These are phyloP conservation scores for Pachycephus smyrnensis DNA, from an alignment of 2,888 invertebrate species.

Conservation along the genomic window DNA sequence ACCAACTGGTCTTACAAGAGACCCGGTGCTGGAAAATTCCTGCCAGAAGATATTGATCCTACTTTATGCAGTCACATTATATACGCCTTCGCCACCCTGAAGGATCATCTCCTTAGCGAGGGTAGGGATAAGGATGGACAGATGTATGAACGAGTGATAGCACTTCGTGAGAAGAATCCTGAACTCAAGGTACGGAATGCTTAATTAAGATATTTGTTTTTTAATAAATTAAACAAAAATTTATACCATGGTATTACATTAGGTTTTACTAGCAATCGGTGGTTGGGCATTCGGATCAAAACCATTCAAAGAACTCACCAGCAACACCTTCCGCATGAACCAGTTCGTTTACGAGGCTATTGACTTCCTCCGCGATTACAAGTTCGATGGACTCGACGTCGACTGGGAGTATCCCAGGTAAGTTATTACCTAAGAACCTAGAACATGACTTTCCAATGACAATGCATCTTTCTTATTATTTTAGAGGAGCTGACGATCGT, in stretches of 20 bases:
- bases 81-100: conserved; percentile 93
- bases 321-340: conserved; percentile 93
- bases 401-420: conserved; percentile 94
- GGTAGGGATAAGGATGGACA: conserved; percentile 85
- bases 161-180: conserved; percentile 88
- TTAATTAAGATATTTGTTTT: background rate
- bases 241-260: conserved; percentile 31
- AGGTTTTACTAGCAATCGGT: conserved; percentile 89
- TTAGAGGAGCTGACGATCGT: conserved; percentile 86
- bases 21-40: conserved; percentile 88
- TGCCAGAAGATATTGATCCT: conserved; percentile 89
- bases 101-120: conserved; percentile 85
- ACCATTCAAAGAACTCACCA: conserved; percentile 92
- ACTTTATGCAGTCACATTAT: conserved; percentile 94
- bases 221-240: background rate
- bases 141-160: conserved; percentile 87
- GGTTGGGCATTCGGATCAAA: conserved; percentile 98
- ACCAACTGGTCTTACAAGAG: conserved; percentile 97
- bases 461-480: conserved; percentile 7
- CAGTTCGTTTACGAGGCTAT: conserved; percentile 96
- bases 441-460: background rate
- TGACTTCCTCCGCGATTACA: conserved; percentile 89
- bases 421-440: conserved; percentile 23
- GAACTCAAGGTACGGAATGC: conserved; percentile 77
- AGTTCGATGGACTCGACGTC: conserved; percentile 92